A percentile compares a stretch with the other conserved stretches of the same genome.
Conservation (phyloP, 2,888 invertebrate genomes). For the Hetaerina titia region DNA sequence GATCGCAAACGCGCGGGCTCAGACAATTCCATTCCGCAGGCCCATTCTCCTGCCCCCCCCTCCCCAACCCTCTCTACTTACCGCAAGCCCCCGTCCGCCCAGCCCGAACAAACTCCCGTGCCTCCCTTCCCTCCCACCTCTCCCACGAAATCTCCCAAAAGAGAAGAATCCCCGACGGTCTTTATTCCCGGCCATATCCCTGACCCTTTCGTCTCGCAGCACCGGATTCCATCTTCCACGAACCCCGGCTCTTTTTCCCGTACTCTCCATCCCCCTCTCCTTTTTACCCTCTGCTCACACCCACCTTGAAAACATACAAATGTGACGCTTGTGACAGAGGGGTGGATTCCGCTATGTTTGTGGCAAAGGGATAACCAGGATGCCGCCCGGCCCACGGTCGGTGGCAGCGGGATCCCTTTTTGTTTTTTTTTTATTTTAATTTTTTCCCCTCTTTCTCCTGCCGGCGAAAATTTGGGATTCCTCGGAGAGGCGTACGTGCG, state of each 20-base stretch:
- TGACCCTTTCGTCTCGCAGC: background rate
- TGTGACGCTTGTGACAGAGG: slow-evolving; percentile 42
- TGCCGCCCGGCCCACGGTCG: background rate
- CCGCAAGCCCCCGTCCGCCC: background rate
- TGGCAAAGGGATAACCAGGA: background rate
- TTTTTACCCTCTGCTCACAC: background rate
- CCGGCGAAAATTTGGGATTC: slow-evolving; percentile 60
- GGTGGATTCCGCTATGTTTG: slow-evolving; percentile 30
- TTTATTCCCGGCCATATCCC: background rate
- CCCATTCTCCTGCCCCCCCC: background rate
- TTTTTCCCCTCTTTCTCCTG: background rate
- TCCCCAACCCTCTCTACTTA: background rate
- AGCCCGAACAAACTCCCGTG: background rate
- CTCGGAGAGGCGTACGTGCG: background rate
- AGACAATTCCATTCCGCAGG: slow-evolving; percentile 39
- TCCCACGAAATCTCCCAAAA: background rate
- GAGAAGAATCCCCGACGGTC: slow-evolving; percentile 3
- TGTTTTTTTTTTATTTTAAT: background rate
- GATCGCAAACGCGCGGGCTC: background rate
- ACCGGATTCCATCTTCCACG: slow-evolving; percentile 17
- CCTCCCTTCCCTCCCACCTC: background rate
- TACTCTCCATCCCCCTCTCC: background rate
- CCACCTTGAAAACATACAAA: slow-evolving; percentile 35
- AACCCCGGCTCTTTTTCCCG: background rate
- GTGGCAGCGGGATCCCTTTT: background rate